Evolutionary conservation across 2,888 invertebrate genomes (phyloP).

Genomic region (Hypomecis atomaria): DNA sequence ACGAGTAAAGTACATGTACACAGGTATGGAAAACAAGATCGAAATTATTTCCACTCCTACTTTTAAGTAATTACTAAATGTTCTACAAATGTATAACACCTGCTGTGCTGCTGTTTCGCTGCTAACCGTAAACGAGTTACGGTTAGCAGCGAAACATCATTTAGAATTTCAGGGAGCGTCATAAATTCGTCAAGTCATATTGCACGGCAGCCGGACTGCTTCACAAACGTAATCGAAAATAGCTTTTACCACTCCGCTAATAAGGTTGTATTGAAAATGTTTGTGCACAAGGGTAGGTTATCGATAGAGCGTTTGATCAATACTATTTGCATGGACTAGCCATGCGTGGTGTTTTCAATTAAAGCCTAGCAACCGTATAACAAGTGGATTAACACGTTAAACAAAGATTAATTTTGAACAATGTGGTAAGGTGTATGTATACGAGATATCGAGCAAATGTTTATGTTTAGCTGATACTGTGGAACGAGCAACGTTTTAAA

Average conservation of each 20-base stretch:
- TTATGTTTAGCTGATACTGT: background rate
- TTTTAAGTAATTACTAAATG: background rate
- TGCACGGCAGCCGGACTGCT: conserved; percentile 14
- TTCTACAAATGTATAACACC: background rate
- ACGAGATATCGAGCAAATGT: background rate
- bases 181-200: conserved; percentile 28
- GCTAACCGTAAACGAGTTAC: no score
- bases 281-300: conserved; percentile 20
- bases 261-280: conserved; percentile 23
- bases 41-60: no score
- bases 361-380: conserved; percentile 31
- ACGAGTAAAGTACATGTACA: no score
- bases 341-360: conserved; percentile 44
- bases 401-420: conserved; percentile 10
- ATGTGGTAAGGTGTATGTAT: background rate
- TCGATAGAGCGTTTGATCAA: conserved; percentile 48
- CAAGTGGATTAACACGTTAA: conserved; percentile 20
- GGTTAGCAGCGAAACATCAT: background rate
- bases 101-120: no score
- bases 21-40: no score
- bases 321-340: conserved; percentile 44
- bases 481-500: background rate
- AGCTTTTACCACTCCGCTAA: conserved; percentile 10
- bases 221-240: conserved; percentile 19
- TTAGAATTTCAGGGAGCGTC: conserved; percentile 9